These are phyloP conservation scores for Rhodinocichla rosea DNA, from an alignment of 2,113 vertebrate genomes.

Conservation along the genomic window DNA sequence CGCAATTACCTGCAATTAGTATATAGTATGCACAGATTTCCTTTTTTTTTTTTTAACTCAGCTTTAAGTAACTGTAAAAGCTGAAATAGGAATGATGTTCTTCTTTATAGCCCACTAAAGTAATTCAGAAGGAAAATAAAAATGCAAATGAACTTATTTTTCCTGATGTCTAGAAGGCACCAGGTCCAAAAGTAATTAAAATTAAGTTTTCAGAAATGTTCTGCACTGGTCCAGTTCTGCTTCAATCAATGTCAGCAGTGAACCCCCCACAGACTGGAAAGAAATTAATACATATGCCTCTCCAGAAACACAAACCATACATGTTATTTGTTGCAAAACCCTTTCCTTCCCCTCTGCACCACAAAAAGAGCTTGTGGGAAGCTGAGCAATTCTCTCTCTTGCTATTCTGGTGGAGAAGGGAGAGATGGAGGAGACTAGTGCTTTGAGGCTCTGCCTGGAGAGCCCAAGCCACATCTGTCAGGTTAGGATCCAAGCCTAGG, in stretches of 20 bases:
- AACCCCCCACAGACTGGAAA: background rate
- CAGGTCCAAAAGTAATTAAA: background rate
- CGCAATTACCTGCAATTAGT: constrained; percentile 56
- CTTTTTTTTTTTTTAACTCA: background rate
- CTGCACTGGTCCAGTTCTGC: background rate
- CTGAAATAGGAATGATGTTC: background rate
- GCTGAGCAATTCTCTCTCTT: background rate
- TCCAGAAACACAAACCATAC: background rate
- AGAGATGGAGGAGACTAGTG: background rate
- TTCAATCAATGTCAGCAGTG: background rate
- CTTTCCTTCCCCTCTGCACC: constrained; percentile 7
- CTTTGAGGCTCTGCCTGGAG: background rate
- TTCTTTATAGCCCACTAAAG: background rate
- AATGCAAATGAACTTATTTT: background rate
- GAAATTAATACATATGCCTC: background rate
- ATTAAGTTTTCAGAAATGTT: background rate
- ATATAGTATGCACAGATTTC: background rate
- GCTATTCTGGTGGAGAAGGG: background rate
- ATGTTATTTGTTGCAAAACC: background rate
- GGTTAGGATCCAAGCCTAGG: constrained; percentile 13
- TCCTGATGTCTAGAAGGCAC: background rate
- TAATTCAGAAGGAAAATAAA: background rate
- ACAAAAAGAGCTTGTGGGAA: constrained; percentile 11
- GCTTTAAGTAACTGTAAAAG: background rate
- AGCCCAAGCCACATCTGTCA: constrained; percentile 48